Evolutionary conservation across 1,140 invertebrate genomes (phyloP), one percentile per base, ranked within the genome.

Genomic region (Stegodyphus mimosarum): DNA sequence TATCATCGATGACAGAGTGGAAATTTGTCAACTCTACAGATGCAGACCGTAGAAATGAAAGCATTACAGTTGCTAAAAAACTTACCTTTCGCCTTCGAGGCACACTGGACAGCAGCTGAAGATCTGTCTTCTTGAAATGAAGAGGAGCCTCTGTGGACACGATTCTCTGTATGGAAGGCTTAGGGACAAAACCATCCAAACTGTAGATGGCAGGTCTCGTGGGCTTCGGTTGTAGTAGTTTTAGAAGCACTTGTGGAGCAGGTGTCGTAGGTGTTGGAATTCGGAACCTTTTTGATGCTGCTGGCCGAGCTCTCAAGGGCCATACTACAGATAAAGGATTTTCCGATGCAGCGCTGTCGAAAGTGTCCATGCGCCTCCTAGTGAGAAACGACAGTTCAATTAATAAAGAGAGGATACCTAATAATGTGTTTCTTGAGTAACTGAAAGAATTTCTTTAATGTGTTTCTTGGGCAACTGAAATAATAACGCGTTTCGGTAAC

Each of bases 121-220:
- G 55, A 75, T 77, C 75, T 15, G 67, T 77, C 17, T 50, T 72
- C 11, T 72, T 60, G 60, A 84, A 78, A 15, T 88, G 7, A 6
- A 60, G 49, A n/a, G 88, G 87, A 1, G 83, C 71, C 70, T 83
- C 74, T 3, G 87, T 88, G 49, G 87, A 77, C 6, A 74, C 83
- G 5, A 87, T 86, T 7, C 87, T 67, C 33, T 87, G 71, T 10
- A 88, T 60, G 11, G 89, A 89, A 6, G 89, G 89, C 70, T 87
- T 88, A 7, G 89, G 89, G 53, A 89, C 88, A 52, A 88, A 89
- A 6, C 89, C 89, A 63, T 89, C 87, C 49, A 89, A 73, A 51
- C 84, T 87, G 85, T 89, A 89, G 77, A 88, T 89, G 53, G 88
- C 88, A 0, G 89, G 89, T 33, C 89, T 77, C 3, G 86, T 88